A percentile compares a stretch with the other conserved stretches of the same genome.
phyloP scores from a whole-genome alignment of 2,888 invertebrate species.

The Eupithecia tripunctaria region DNA sequence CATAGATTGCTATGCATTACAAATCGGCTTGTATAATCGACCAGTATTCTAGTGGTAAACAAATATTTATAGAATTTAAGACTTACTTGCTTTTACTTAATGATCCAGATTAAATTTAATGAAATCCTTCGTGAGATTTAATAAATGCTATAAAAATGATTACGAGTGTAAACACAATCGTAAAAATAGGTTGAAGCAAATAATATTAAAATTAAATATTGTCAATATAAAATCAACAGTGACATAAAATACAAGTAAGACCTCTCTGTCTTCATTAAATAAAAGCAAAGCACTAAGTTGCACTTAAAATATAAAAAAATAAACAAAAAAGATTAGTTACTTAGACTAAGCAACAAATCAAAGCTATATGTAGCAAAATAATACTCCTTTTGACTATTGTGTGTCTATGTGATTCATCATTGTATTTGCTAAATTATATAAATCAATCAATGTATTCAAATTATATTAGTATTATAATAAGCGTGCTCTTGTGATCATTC shows the following conservation, averaged over 20 bases:
- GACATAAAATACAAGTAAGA: not conserved
- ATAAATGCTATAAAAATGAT: not conserved
- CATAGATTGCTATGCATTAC: constrained; percentile 61
- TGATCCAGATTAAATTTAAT: constrained; percentile 10
- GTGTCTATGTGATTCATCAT: constrained; percentile 57
- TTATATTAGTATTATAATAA: constrained; percentile 47
- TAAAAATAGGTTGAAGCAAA: too few relatives aligned
- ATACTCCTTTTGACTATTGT: constrained; percentile 53
- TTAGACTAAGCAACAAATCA: constrained; percentile 50
- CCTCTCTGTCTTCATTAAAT: constrained; percentile 30
- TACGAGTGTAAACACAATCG: too few relatives aligned
- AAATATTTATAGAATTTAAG: constrained; percentile 30
- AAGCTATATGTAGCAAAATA: constrained; percentile 55
- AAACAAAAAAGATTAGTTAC: constrained; percentile 44
- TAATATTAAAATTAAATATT: not conserved
- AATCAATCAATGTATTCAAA: constrained; percentile 39
- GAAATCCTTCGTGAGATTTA: not conserved
- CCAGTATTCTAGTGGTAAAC: constrained; percentile 55
- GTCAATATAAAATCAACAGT: not conserved
- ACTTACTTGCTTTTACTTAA: constrained; percentile 37
- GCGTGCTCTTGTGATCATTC: constrained; percentile 64
- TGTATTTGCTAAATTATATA: constrained; percentile 41
- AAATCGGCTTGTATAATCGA: constrained; percentile 64
- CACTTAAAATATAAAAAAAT: constrained; percentile 42
- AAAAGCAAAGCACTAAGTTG: constrained; percentile 28